Evolutionary conservation across 2,113 vertebrate species (phyloP).

Genomic region (Sialia sialis): DNA sequence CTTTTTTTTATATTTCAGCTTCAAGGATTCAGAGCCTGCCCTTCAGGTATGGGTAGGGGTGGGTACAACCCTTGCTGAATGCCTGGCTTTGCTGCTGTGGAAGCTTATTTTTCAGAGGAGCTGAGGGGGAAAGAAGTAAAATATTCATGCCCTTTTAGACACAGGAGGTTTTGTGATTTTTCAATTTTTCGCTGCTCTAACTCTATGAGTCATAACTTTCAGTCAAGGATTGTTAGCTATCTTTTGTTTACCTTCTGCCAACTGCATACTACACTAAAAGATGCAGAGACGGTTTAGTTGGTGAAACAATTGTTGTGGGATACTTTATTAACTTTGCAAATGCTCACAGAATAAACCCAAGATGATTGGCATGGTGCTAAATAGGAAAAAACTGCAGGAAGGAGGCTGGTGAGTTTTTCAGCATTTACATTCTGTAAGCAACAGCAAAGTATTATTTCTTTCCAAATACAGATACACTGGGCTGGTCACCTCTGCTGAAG

Average conservation of each 20-base stretch:
- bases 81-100: background rate
- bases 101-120: background rate
- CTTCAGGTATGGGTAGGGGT: background rate
- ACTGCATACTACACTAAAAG: background rate
- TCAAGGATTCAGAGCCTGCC: background rate
- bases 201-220: background rate
- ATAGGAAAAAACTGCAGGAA: background rate
- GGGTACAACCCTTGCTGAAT: background rate
- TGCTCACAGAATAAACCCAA: background rate
- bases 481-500: background rate
- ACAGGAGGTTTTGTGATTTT: background rate
- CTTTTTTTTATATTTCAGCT: background rate
- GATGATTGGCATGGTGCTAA: background rate
- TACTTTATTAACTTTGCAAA: background rate
- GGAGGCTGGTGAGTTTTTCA: background rate
- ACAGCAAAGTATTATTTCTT: background rate
- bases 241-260: background rate
- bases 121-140: background rate
- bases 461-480: background rate
- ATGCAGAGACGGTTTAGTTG: background rate
- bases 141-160: background rate
- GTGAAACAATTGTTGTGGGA: background rate
- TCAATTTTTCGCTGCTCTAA: background rate
- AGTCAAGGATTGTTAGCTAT: background rate
- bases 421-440: background rate